These are phyloP conservation scores for Xestia sexstrigata DNA, from an alignment of 2,888 invertebrate species.

Conservation along the genomic window DNA sequence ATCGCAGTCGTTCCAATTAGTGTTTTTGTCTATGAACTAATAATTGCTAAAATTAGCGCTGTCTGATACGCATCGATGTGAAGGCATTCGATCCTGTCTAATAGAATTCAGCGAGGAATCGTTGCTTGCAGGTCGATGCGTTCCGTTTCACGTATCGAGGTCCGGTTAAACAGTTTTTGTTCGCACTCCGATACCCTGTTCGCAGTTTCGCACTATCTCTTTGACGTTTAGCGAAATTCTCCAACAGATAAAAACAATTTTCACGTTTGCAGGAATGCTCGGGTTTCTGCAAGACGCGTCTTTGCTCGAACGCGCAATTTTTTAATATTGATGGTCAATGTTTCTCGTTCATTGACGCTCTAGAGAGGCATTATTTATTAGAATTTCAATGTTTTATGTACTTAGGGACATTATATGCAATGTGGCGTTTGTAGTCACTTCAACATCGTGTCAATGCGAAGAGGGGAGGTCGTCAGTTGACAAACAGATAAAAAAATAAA, in stretches of 20 bases:
- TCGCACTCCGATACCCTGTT: conserved; percentile 84
- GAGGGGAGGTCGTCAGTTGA: conserved; percentile 73
- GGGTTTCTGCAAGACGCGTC: conserved; percentile 73
- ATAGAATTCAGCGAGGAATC: conserved; percentile 63
- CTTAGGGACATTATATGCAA: conserved; percentile 44
- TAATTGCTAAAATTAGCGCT: conserved; percentile 79
- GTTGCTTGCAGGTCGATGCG: conserved; percentile 59
- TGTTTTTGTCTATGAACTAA: conserved; percentile 76
- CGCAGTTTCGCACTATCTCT: conserved; percentile 84
- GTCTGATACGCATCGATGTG: conserved; percentile 74
- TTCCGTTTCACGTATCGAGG: conserved; percentile 66
- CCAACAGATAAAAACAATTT: conserved; percentile 79
- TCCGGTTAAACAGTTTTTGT: conserved; percentile 79
- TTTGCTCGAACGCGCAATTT: conserved; percentile 63
- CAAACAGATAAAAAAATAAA: conserved; percentile 87
- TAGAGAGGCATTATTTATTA: conserved; percentile 63
- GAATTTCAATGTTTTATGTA: conserved; percentile 64
- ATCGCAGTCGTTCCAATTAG: conserved; percentile 50
- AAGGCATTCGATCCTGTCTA: conserved; percentile 72
- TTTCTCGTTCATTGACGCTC: conserved; percentile 56
- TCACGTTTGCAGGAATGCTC: conserved; percentile 77
- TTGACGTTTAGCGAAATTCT: conserved; percentile 84
- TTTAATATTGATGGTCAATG: conserved; percentile 42
- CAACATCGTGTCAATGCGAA: conserved; percentile 71
- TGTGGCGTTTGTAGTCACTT: conserved; percentile 60